A percentile compares a stretch with the other conserved stretches of the same genome.
phyloP scores from a whole-genome alignment of 2,888 invertebrate genomes.

The Tuberolachnus salignus region DNA sequence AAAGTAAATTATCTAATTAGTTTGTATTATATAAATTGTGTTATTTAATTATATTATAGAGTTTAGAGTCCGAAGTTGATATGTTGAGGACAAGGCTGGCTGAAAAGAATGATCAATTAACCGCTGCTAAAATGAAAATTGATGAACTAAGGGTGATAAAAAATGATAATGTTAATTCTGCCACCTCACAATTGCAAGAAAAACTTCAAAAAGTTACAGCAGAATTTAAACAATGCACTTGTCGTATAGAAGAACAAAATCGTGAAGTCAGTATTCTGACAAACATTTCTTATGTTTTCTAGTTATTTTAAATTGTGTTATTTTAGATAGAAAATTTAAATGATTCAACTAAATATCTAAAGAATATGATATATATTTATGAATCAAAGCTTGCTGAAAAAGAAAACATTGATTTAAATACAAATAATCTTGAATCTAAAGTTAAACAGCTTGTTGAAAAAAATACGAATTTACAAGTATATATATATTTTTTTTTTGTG shows the following conservation, averaged over 20 bases:
- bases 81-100: conserved; percentile 39
- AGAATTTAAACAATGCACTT: conserved; percentile 23
- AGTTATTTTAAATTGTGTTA: neutral
- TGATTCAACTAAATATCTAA: conserved; percentile 37
- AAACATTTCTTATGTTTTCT: neutral
- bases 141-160: conserved; percentile 41
- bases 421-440: conserved; percentile 41
- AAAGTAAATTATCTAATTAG: conserved; percentile 31
- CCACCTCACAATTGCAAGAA: conserved; percentile 32
- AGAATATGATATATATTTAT: conserved; percentile 20
- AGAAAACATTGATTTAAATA: conserved; percentile 41
- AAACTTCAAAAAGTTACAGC: conserved; percentile 16
- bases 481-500: conserved; percentile 1
- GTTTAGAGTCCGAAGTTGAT: conserved; percentile 37
- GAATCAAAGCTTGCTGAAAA: conserved; percentile 44
- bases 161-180: conserved; percentile 36
- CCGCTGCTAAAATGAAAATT: conserved; percentile 51
- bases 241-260: conserved; percentile 36
- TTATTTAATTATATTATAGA: conserved; percentile 20
- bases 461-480: conserved; percentile 46
- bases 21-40: neutral
- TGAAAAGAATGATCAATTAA: conserved; percentile 45
- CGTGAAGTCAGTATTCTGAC: conserved; percentile 13
- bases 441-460: conserved; percentile 32
- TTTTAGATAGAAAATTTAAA: conserved; percentile 40